Percentiles rank a stretch among this genome's conserved stretches.
phyloP scores from a whole-genome alignment of 1,140 invertebrate genomes.

The Antheraea pernyi region DNA sequence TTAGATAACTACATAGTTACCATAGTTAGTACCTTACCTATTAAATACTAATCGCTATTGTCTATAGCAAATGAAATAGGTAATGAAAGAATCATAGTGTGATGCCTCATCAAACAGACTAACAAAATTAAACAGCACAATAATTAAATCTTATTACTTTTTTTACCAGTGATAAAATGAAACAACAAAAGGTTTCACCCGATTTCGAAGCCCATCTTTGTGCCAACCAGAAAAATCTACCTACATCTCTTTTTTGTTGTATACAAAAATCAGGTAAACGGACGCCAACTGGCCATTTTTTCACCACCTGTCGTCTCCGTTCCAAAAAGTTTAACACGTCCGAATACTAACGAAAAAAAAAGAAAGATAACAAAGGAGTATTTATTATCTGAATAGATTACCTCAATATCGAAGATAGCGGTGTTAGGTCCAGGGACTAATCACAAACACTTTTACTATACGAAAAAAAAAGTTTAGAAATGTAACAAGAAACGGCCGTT shows the following conservation, averaged over 20 bases:
- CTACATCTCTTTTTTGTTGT: not conserved
- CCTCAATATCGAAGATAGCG: conserved; percentile 32
- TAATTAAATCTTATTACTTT: no score
- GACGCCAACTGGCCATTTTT: conserved; percentile 8
- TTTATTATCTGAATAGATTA: conserved; percentile 30
- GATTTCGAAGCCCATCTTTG: not conserved
- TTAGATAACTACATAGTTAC: no score
- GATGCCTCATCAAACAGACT: no score
- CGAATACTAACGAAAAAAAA: conserved; percentile 15
- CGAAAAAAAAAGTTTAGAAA: not conserved
- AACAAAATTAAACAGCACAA: no score
- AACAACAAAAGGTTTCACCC: no score
- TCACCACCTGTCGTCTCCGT: conserved; percentile 13
- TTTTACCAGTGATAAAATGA: no score
- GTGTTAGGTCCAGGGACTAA: conserved; percentile 13
- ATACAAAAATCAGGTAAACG: conserved; percentile 11
- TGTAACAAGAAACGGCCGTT: conserved; percentile 18
- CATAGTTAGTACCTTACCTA: no score
- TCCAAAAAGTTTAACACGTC: conserved; percentile 1
- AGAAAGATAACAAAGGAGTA: conserved; percentile 29
- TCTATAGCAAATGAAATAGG: no score
- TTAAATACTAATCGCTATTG: no score
- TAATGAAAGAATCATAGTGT: no score
- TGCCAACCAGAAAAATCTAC: not conserved
- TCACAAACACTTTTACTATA: conserved; percentile 18